phyloP scores from a whole-genome alignment of 2,113 vertebrate genomes.

The Illadopsis cleaveri region DNA sequence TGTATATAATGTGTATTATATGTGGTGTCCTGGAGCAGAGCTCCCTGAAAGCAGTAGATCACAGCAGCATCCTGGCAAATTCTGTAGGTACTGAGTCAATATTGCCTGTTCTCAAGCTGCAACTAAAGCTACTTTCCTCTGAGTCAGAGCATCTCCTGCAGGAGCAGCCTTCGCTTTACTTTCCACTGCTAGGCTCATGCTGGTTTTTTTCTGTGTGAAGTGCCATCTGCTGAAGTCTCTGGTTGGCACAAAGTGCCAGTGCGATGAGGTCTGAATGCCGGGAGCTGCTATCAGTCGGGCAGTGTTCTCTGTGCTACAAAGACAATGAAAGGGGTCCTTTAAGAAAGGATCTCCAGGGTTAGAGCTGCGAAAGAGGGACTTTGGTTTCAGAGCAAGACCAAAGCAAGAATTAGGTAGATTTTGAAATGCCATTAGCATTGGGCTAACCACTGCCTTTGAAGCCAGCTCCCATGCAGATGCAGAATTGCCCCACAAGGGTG shows the following conservation, averaged over 20 bases:
- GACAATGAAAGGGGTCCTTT: neutral
- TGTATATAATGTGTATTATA: too few relatives aligned
- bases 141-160: neutral
- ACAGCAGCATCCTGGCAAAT: neutral
- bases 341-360: neutral
- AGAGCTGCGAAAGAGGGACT: neutral
- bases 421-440: neutral
- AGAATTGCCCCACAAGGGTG: neutral
- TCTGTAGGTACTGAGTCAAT: neutral
- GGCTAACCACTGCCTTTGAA: neutral
- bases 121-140: neutral
- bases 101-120: neutral
- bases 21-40: neutral
- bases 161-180: neutral
- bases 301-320: neutral
- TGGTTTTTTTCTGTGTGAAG: neutral
- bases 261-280: neutral
- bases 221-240: neutral
- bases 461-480: neutral
- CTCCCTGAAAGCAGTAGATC: neutral
- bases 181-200: neutral
- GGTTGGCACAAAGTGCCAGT: neutral
- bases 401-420: neutral
- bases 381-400: neutral
- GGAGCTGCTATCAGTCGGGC: accelerated